Conservation (phyloP, 2,888 invertebrate species). For the Elegia similella region DNA sequence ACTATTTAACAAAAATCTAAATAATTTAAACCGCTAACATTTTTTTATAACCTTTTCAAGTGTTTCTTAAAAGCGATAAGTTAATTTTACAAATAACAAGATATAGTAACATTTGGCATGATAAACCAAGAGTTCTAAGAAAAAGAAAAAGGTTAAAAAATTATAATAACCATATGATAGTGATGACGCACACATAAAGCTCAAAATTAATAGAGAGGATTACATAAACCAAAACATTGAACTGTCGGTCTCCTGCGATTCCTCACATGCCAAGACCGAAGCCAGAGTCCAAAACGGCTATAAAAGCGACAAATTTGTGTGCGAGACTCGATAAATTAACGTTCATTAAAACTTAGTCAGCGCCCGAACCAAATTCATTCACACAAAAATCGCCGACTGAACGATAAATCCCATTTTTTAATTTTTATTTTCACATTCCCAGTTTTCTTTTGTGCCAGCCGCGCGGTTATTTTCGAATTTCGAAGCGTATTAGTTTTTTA, state of each 20-base stretch:
- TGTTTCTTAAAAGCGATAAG: too few species aligned
- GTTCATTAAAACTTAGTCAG: constrained; percentile 66
- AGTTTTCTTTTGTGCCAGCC: constrained; percentile 47
- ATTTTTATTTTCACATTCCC: constrained; percentile 49
- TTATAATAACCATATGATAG: background rate
- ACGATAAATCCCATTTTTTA: constrained; percentile 40
- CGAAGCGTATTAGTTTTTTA: constrained; percentile 43
- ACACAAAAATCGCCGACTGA: constrained; percentile 43
- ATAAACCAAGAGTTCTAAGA: background rate
- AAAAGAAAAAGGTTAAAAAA: background rate
- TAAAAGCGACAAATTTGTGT: constrained; percentile 70
- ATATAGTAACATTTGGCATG: too few species aligned
- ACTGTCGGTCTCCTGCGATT: constrained; percentile 42
- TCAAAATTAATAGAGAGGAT: constrained; percentile 48
- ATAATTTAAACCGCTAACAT: too few species aligned
- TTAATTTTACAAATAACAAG: too few species aligned
- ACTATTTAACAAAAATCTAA: too few species aligned
- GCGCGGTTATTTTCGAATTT: constrained; percentile 52
- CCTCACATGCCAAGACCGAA: constrained; percentile 53
- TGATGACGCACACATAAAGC: constrained; percentile 38
- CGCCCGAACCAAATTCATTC: constrained; percentile 45
- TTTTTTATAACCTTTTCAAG: too few species aligned
- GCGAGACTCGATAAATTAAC: constrained; percentile 62
- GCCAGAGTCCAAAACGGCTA: constrained; percentile 48
- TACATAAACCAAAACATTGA: constrained; percentile 60